These are phyloP conservation scores for Muscina levida DNA, from an alignment of 2,888 invertebrate species.

Conservation along the genomic window DNA sequence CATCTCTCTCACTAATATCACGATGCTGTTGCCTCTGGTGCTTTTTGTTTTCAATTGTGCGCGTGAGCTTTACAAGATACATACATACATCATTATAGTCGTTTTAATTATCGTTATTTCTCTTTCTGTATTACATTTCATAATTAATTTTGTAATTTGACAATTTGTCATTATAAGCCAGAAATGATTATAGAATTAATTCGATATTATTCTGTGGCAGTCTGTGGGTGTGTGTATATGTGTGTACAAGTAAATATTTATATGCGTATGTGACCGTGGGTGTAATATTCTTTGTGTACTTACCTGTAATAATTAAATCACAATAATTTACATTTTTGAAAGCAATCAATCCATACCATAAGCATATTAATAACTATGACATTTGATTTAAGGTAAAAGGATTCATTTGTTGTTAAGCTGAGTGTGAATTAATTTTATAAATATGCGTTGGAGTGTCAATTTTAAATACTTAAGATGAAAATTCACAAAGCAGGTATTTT, in stretches of 20 bases:
- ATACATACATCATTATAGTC: not conserved
- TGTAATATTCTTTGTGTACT: not conserved
- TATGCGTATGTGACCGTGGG: not conserved
- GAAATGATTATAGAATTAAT: conserved; percentile 11
- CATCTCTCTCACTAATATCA: too few relatives aligned
- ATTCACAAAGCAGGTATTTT: too few relatives aligned
- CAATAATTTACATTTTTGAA: conserved; percentile 28
- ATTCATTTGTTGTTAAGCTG: conserved; percentile 14
- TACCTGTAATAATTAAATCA: conserved; percentile 29
- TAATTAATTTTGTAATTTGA: conserved; percentile 36
- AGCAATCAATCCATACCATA: not conserved
- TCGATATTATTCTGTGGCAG: not conserved
- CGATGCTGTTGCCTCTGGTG: too few relatives aligned
- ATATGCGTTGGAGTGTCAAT: too few relatives aligned
- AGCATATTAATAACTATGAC: not conserved
- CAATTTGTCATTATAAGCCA: conserved; percentile 38
- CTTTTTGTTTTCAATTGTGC: too few relatives aligned
- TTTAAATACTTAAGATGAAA: too few relatives aligned
- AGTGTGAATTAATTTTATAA: too few relatives aligned
- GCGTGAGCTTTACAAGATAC: too few relatives aligned
- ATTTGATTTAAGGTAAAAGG: too few relatives aligned
- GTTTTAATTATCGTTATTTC: conserved; percentile 22
- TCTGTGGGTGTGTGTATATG: not conserved
- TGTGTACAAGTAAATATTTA: not conserved
- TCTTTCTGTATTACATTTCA: conserved; percentile 19